Conservation (phyloP, 2,113 vertebrate genomes). For the Toxotes jaculatrix region DNA sequence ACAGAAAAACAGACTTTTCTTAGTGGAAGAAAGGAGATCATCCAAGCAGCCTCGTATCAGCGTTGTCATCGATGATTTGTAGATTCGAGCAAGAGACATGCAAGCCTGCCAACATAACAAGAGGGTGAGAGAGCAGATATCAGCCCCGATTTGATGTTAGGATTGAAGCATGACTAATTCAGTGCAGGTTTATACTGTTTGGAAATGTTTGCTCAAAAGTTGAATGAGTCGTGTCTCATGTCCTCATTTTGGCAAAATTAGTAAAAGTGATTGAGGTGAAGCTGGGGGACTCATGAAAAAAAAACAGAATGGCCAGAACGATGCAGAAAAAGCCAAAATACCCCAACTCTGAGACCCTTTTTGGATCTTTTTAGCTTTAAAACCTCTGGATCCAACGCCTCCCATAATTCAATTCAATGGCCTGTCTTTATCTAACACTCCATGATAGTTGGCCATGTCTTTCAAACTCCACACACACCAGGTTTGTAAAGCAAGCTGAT, state of each 20-base stretch:
- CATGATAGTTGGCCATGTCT: no score
- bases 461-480: neutral
- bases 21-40: neutral
- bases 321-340: no score
- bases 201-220: neutral
- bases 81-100: conserved; percentile 9
- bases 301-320: no score
- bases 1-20: neutral
- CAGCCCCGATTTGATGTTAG: conserved; percentile 13
- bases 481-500: neutral
- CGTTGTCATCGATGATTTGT: neutral
- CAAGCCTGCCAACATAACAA: conserved; percentile 1
- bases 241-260: no score
- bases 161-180: neutral
- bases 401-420: no score
- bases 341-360: no score
- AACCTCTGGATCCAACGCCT: no score
- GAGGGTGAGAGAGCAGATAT: neutral
- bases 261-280: no score
- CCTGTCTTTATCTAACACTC: no score
- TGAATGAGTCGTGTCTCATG: no score
- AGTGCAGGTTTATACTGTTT: neutral
- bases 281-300: no score
- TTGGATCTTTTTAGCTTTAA: no score
- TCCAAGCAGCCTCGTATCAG: neutral